A percentile compares a stretch with the other conserved stretches of the same genome.
Evolutionary conservation across 2,888 invertebrate species (phyloP).

Genomic region (Rhagonycha fulva): DNA sequence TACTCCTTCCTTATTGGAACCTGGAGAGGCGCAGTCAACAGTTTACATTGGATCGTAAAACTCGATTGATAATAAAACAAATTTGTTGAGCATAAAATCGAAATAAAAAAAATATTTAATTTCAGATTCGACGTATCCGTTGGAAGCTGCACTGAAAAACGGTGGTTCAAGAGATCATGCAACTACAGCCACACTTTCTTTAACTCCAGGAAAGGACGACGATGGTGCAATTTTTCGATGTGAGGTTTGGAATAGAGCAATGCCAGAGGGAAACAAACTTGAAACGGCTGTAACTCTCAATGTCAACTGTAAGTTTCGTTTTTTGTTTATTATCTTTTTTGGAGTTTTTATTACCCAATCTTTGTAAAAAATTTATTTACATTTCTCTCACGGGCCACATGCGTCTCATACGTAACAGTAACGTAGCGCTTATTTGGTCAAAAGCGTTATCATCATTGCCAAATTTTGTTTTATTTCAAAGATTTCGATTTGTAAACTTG

Average conservation of each 20-base stretch:
- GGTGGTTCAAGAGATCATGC: conserved; percentile 76
- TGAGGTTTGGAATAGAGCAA: conserved; percentile 87
- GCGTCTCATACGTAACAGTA: conserved; percentile 6
- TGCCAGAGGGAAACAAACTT: conserved; percentile 78
- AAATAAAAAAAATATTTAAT: background rate
- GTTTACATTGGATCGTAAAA: background rate
- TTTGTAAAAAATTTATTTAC: conserved; percentile 20
- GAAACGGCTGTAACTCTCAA: conserved; percentile 80
- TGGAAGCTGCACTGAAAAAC: conserved; percentile 71
- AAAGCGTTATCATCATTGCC: background rate
- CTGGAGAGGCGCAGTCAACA: background rate
- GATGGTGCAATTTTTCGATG: conserved; percentile 84
- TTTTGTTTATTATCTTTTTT: conserved; percentile 21
- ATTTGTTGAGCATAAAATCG: background rate
- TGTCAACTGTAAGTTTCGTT: conserved; percentile 82
- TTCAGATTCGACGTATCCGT: conserved; percentile 68
- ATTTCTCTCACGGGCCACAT: conserved; percentile 9
- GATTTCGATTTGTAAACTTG: background rate
- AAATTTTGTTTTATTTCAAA: background rate
- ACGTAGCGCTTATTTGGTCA: background rate
- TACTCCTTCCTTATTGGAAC: background rate
- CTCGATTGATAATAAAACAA: background rate
- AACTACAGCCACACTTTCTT: conserved; percentile 73
- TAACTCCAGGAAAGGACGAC: conserved; percentile 82
- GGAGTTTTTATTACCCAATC: conserved; percentile 10